Evolutionary conservation across 1,140 invertebrate species (phyloP).

Genomic region (Cydia splendana): DNA sequence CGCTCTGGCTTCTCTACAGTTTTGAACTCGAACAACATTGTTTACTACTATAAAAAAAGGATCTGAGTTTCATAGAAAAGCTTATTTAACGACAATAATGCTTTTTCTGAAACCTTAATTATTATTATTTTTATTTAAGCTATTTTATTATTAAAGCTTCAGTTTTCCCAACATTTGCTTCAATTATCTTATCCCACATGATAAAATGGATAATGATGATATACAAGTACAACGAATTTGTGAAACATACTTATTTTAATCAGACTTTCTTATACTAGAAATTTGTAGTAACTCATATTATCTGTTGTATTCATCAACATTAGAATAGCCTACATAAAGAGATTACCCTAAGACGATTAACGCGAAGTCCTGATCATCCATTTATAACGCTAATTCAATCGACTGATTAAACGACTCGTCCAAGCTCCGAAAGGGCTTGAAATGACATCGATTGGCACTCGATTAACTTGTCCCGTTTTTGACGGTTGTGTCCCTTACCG

Average conservation of each 20-base stretch:
- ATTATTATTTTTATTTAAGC: no score
- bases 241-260: neutral
- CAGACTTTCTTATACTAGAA: neutral
- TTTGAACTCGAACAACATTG: neutral
- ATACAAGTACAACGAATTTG: no score
- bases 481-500: neutral
- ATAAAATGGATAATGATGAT: no score
- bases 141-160: no score
- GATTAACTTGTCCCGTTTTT: slow-evolving; percentile 13
- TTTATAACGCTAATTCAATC: slow-evolving; percentile 29
- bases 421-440: slow-evolving; percentile 9
- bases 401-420: slow-evolving; percentile 16
- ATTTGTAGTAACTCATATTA: neutral
- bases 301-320: neutral
- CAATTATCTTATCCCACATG: no score
- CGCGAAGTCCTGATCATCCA: slow-evolving; percentile 6
- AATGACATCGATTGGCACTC: slow-evolving; percentile 18
- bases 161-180: no score
- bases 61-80: neutral
- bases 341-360: slow-evolving; percentile 20
- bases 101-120: no score
- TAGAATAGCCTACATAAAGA: slow-evolving; percentile 18
- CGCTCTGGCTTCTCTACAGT: neutral
- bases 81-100: neutral
- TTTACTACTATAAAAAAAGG: neutral